Percentiles rank a stretch among this genome's conserved stretches.
Evolutionary conservation across 1,140 invertebrate genomes (phyloP).

Genomic region (Popillia japonica): DNA sequence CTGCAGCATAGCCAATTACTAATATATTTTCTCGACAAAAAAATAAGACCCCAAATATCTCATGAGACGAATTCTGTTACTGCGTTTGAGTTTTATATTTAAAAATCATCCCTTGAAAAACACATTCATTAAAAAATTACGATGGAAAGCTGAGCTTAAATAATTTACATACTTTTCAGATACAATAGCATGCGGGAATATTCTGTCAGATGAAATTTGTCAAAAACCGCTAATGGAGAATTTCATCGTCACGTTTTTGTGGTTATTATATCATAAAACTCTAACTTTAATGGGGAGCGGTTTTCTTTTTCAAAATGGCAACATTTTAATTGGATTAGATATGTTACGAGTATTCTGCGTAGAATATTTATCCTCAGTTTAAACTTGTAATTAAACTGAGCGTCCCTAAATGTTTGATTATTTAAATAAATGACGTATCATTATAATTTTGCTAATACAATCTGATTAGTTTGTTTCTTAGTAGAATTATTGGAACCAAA

Average conservation of each 20-base stretch:
- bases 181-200: no score
- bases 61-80: no score
- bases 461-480: neutral
- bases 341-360: neutral
- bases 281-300: neutral
- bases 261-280: neutral
- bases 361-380: neutral
- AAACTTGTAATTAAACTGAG: constrained; percentile 5
- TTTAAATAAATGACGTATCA: neutral
- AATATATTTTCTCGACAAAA: no score
- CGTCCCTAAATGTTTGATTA: neutral
- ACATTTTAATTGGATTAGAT: neutral
- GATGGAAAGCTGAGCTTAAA: no score
- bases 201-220: no score
- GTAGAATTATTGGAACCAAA: no score
- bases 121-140: no score
- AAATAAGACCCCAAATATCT: no score
- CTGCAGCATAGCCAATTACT: no score
- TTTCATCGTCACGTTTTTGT: neutral
- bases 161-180: no score
- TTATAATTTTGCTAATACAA: constrained; percentile 6
- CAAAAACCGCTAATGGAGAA: neutral
- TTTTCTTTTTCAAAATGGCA: neutral
- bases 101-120: no score
- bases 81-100: no score